These are phyloP conservation scores for Anabas testudineus DNA, from an alignment of 2,797 vertebrate genomes.

Conservation along the genomic window DNA sequence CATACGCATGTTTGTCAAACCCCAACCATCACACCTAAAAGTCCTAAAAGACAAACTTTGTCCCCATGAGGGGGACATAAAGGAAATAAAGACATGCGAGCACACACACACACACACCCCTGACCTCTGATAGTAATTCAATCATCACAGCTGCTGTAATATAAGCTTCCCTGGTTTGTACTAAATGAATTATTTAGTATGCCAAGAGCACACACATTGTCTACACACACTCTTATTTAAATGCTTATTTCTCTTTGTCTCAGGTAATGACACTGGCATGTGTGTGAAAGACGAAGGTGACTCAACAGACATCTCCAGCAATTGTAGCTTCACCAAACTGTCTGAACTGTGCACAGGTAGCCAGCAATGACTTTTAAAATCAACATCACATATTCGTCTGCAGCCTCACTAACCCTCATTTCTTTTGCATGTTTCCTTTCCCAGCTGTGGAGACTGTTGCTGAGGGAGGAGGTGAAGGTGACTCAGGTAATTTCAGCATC, in stretches of 20 bases:
- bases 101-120: slow-evolving; percentile 19
- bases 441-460: slow-evolving; percentile 72
- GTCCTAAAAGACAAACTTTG: too few species aligned
- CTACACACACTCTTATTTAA: slow-evolving; percentile 21
- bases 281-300: slow-evolving; percentile 63
- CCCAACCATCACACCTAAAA: slow-evolving; percentile 24
- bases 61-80: too few species aligned
- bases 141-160: slow-evolving; percentile 79
- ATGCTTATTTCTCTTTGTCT: slow-evolving; percentile 13
- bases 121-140: slow-evolving; percentile 78
- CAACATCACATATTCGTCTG: not conserved
- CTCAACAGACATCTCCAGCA: slow-evolving; percentile 42
- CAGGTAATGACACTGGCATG: slow-evolving; percentile 70
- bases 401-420: not conserved
- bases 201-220: slow-evolving; percentile 37
- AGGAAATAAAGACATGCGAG: slow-evolving; percentile 19
- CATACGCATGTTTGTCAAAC: slow-evolving; percentile 30
- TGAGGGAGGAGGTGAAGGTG: slow-evolving; percentile 55
- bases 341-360: slow-evolving; percentile 76
- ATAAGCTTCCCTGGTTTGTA: slow-evolving; percentile 69
- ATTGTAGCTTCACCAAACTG: slow-evolving; percentile 75
- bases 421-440: slow-evolving; percentile 29
- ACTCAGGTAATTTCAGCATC: slow-evolving; percentile 74
- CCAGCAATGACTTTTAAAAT: not conserved
- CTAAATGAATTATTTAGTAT: slow-evolving; percentile 84